Conservation (phyloP, 2,888 invertebrate genomes). For the Spicauda simplicius region DNA sequence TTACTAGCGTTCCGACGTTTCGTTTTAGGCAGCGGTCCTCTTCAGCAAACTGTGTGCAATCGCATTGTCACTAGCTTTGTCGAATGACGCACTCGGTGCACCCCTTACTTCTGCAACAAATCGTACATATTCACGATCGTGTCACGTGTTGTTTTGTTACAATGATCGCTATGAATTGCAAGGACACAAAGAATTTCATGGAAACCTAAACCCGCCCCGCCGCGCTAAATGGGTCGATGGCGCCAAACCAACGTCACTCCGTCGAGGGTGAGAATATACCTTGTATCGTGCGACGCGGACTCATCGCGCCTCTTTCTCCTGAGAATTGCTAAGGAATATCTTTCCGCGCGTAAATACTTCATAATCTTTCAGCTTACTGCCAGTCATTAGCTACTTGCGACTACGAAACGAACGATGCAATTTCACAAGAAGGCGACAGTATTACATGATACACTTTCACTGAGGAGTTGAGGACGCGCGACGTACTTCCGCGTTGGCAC, state of each 20-base stretch:
- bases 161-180: slow-evolving; percentile 64
- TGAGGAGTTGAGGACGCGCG: slow-evolving; percentile 72
- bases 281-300: slow-evolving; percentile 46
- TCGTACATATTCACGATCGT: slow-evolving; percentile 52
- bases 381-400: slow-evolving; percentile 54
- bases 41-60: slow-evolving; percentile 74
- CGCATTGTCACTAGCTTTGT: slow-evolving; percentile 80
- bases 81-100: slow-evolving; percentile 80
- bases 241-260: slow-evolving; percentile 79
- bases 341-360: slow-evolving; percentile 47
- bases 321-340: slow-evolving; percentile 54
- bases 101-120: slow-evolving; percentile 79
- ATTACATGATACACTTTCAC: slow-evolving; percentile 85
- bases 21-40: slow-evolving; percentile 63
- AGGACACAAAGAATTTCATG: slow-evolving; percentile 65
- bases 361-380: slow-evolving; percentile 55
- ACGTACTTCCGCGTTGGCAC: slow-evolving; percentile 66
- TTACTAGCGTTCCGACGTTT: slow-evolving; percentile 73
- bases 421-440: slow-evolving; percentile 81
- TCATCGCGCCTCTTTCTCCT: slow-evolving; percentile 45
- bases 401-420: slow-evolving; percentile 67
- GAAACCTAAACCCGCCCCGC: slow-evolving; percentile 71
- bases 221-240: slow-evolving; percentile 82
- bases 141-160: slow-evolving; percentile 62
- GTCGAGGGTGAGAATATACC: slow-evolving; percentile 55